Evolutionary conservation across 2,113 vertebrate species (phyloP), one percentile per base, ranked within the genome.

Genomic region (Clinocottus analis): DNA sequence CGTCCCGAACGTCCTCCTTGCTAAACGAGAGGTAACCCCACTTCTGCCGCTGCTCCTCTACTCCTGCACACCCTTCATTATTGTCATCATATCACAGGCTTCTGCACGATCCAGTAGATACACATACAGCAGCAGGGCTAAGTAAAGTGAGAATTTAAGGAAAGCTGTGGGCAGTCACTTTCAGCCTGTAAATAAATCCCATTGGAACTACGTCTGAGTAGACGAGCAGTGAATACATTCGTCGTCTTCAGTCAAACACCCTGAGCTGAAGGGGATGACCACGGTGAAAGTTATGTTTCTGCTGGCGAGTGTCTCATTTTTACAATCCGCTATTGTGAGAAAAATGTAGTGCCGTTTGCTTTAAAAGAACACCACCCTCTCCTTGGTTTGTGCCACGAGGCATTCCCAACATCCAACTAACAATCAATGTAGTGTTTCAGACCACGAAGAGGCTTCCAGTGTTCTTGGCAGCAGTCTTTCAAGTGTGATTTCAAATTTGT

Each of bases 1-100:
- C 47, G 98, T 99, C 60, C 98, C 98, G 17, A 99, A 99, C 10
- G 98, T 99, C 75, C 96, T 99, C 2, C 95, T 99, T 67, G 98
- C 98, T 80, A 99, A 99, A 87, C 94, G 98, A 94, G 98, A 99
- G 98, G 98, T 99, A 94, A 96, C 86, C 56, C 83, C 29, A 31
- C 31, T 72, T 16, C 13, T 72, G 51, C 11, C 66, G 76, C 67
- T 31, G 43, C 43, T 21, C 41, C 10, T 41, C 19, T 6, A 6
- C 33, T 35, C n/a, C 29, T 11, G 25, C 73, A 64, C 39, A 14
- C 13, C 25, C 3, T 9, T 43, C 68, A 79, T 72, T 77, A 64
- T 41, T 70, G 41, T 75, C 77, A 49, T 68, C 64, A 77, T 43
- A 43, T 67, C 85, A 56, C 72, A 73, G 61, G 55, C 77, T 77